Evolutionary conservation across 2,888 invertebrate species (phyloP).

Genomic region (Papilio demoleus): DNA sequence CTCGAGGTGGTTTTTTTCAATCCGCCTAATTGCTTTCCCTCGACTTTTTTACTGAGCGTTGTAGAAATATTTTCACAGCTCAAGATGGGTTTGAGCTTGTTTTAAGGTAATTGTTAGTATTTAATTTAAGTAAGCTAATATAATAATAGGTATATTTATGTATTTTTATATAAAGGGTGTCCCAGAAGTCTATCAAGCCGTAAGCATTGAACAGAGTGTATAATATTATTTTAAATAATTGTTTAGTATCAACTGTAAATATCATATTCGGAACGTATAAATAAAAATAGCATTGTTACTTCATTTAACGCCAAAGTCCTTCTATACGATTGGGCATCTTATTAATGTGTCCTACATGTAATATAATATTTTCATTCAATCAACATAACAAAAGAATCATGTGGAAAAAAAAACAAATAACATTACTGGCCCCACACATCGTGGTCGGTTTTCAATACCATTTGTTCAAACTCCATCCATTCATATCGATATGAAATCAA

Average conservation of each 20-base stretch:
- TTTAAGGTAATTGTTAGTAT: neutral
- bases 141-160: too few relatives aligned
- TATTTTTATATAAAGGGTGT: too few relatives aligned
- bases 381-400: slow-evolving; percentile 4
- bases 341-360: too few relatives aligned
- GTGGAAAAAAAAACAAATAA: slow-evolving; percentile 17
- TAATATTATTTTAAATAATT: too few relatives aligned
- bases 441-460: slow-evolving; percentile 15
- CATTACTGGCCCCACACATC: slow-evolving; percentile 29
- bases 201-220: too few relatives aligned
- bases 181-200: too few relatives aligned
- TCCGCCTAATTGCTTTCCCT: slow-evolving; percentile 66
- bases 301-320: too few relatives aligned
- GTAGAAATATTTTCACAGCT: slow-evolving; percentile 13
- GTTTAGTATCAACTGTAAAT: too few relatives aligned
- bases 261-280: too few relatives aligned
- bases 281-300: too few relatives aligned
- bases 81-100: neutral
- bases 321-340: too few relatives aligned
- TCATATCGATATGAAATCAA: slow-evolving; percentile 71
- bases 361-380: neutral
- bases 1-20: slow-evolving; percentile 65
- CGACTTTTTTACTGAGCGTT: neutral
- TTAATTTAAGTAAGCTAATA: neutral
- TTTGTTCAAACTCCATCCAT: slow-evolving; percentile 35